phyloP scores from a whole-genome alignment of 1,140 invertebrate genomes.

The Phymorhynchus buccinoides region DNA sequence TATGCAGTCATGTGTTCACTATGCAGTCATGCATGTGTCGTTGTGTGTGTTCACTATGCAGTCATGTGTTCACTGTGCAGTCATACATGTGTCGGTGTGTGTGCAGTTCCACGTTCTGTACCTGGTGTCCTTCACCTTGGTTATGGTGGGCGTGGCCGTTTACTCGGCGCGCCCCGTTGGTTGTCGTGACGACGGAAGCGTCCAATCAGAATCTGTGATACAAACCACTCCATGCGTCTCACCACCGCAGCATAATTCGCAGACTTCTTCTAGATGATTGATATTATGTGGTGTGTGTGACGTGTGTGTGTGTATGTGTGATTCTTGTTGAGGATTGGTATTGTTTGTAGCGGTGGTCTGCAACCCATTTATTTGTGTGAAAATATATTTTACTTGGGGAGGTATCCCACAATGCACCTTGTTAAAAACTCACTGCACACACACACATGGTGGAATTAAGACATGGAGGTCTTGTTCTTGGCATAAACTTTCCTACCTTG shows the following conservation, averaged over 20 bases:
- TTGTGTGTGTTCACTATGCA: background rate
- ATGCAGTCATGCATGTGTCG: background rate
- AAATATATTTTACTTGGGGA: too few relatives aligned
- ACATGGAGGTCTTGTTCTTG: too few relatives aligned
- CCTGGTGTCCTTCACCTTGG: conserved; percentile 83
- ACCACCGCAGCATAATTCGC: background rate
- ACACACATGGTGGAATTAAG: too few relatives aligned
- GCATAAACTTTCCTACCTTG: too few relatives aligned
- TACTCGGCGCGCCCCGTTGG: conserved; percentile 73
- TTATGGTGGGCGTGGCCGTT: conserved; percentile 84
- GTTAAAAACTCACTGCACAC: too few relatives aligned
- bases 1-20: background rate
- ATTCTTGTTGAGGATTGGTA: too few relatives aligned
- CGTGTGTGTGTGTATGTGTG: too few relatives aligned
- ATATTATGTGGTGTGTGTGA: too few relatives aligned
- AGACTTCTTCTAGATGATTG: too few relatives aligned
- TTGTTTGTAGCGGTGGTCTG: too few relatives aligned
- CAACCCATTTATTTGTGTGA: too few relatives aligned
- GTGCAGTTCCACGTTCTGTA: conserved; percentile 87
- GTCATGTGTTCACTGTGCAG: background rate
- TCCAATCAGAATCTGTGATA: background rate
- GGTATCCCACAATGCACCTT: too few relatives aligned
- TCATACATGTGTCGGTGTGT: background rate
- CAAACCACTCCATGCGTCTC: background rate
- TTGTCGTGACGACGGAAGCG: background rate